Percentiles rank a stretch among this genome's conserved stretches.
Conservation (phyloP, 2,113 vertebrate genomes). For the Capreolus pygargus region DNA sequence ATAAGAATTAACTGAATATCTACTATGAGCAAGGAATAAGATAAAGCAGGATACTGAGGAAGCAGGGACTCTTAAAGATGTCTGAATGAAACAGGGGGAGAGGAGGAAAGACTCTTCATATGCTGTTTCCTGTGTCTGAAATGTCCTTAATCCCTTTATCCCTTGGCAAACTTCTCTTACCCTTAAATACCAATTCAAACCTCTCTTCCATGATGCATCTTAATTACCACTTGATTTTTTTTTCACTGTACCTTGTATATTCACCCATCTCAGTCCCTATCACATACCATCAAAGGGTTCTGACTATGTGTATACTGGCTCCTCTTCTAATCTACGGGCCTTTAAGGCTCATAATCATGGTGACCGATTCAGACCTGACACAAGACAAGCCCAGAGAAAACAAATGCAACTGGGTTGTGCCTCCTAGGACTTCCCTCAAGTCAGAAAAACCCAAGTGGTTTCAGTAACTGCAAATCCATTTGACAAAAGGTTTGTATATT, state of each 20-base stretch:
- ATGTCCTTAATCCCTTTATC: background rate
- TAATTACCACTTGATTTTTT: background rate
- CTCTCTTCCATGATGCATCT: background rate
- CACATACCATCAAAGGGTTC: background rate
- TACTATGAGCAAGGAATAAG: background rate
- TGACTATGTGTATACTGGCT: background rate
- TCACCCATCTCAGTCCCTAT: background rate
- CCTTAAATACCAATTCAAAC: background rate
- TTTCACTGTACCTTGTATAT: background rate
- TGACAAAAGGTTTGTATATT: background rate
- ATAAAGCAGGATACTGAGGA: background rate
- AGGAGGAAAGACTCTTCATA: background rate
- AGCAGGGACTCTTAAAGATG: background rate
- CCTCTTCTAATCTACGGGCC: background rate
- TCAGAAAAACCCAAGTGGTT: background rate
- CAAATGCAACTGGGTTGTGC: background rate
- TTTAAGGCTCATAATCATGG: background rate
- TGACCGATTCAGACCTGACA: background rate
- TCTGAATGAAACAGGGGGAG: background rate
- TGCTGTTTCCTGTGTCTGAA: background rate
- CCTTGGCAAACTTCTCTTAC: background rate
- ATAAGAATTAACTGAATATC: background rate
- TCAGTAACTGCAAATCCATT: background rate
- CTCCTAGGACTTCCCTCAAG: background rate
- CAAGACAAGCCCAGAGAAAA: background rate